Base-by-base conservation (phyloP, 2,888 invertebrate genomes). In the Catocala nupta region DNA sequence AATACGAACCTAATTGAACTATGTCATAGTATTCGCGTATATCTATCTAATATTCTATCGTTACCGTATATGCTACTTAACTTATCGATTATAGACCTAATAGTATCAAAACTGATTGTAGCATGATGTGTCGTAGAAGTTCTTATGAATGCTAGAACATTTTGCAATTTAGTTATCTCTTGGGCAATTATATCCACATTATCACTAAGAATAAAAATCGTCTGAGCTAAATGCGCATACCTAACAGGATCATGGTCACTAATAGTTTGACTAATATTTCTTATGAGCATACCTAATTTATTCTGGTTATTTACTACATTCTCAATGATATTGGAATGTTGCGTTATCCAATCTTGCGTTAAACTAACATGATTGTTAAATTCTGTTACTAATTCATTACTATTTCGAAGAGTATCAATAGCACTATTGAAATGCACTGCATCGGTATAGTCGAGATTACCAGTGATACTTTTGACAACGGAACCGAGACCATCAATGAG, bases 371-470 rank as follows among this genome's bases (percentile, higher is more conserved):
- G 36, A 36, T 36, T 13, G 33, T 54, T 54, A 25, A 44, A n/a
- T 33, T 54, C 44, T 11, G 42, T 13, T 9, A 43, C 43, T 57
- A 57, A 44, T 55, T 49, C 34, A n/a, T 61, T 48, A 39, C 55
- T 61, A 45, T 50, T 42, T 13, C 45, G 44, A 11, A 61, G 47
- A 4, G 13, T 11, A 11, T 48, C 39, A 4, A 59, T 47, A n/a
- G 59, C 59, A 5, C 54, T 43, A 9, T 61, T 33, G 49, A 54
- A 61, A 10, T 51, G 16, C 5, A 55, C 4, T 44, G 60, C 60
- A 51, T 61, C 60, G n/a, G 50, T 55, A 8, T 61, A 61, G 44
- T 61, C 55, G 8, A 61, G 16, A 36, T 61, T 61, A 44, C 60
- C 55, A 5, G 60, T 34, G 8, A 61, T 61, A 25, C 55, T 55